phyloP scores from a whole-genome alignment of 1,140 invertebrate species.

The Diuraphis noxia region DNA sequence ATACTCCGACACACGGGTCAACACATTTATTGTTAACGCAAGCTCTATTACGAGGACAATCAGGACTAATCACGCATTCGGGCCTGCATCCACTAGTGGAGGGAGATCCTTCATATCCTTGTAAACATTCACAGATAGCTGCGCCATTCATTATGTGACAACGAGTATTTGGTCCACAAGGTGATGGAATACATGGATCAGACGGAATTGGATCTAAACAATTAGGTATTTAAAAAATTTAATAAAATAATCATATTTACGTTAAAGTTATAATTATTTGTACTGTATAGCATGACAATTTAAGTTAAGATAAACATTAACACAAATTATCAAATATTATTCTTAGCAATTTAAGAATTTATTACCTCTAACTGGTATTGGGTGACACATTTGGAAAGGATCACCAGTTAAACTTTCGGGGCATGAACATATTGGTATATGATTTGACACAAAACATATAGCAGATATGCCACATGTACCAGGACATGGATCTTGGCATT shows the following conservation, averaged over 20 bases:
- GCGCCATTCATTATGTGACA: slow-evolving; percentile 65
- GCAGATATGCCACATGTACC: slow-evolving; percentile 71
- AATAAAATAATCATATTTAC: not conserved
- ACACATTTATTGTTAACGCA: slow-evolving; percentile 75
- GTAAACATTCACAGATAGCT: slow-evolving; percentile 75
- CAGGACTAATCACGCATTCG: slow-evolving; percentile 75
- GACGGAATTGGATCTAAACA: slow-evolving; percentile 37
- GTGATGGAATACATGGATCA: slow-evolving; percentile 72
- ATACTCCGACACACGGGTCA: slow-evolving; percentile 74
- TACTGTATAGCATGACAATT: not conserved
- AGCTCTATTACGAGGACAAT: slow-evolving; percentile 73
- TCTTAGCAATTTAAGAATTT: not conserved
- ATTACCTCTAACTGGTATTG: slow-evolving; percentile 55
- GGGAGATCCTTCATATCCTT: slow-evolving; percentile 67
- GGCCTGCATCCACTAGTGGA: slow-evolving; percentile 68
- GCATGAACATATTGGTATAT: slow-evolving; percentile 73
- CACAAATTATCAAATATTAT: not conserved
- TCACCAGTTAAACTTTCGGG: slow-evolving; percentile 67
- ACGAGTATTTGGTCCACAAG: slow-evolving; percentile 74
- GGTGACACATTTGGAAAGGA: slow-evolving; percentile 65
- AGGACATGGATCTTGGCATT: slow-evolving; percentile 80
- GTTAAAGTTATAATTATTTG: not conserved
- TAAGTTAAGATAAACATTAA: not conserved
- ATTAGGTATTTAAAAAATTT: not conserved
- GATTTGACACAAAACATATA: slow-evolving; percentile 71